Conservation (phyloP, 1,140 invertebrate genomes). For the Pogonomyrmex barbatus region DNA sequence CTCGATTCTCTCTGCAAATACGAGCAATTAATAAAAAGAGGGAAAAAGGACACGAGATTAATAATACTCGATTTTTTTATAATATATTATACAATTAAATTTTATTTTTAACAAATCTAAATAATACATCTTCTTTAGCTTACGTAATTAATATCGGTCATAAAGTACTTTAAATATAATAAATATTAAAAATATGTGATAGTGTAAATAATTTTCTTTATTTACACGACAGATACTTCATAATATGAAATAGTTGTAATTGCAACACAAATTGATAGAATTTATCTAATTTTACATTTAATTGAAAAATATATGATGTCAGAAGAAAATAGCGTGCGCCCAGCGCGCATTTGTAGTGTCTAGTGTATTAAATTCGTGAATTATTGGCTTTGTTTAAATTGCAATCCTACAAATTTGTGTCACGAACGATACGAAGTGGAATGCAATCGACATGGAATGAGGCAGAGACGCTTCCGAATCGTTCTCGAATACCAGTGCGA, state of each 20-base stretch:
- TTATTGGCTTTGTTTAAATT: background rate
- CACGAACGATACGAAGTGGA: background rate
- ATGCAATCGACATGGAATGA: background rate
- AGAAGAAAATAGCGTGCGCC: too few species aligned
- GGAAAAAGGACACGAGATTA: background rate
- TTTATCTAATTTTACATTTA: too few species aligned
- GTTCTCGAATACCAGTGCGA: background rate
- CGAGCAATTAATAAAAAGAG: too few species aligned
- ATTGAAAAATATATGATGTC: too few species aligned
- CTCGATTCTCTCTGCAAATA: background rate
- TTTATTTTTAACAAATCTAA: background rate
- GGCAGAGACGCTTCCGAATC: background rate
- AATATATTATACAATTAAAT: background rate
- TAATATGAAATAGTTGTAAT: too few species aligned
- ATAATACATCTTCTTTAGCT: background rate
- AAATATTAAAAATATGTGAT: too few species aligned
- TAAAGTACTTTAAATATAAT: too few species aligned
- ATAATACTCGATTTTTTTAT: background rate
- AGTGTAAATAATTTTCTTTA: too few species aligned
- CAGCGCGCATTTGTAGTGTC: background rate
- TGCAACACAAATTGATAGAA: too few species aligned
- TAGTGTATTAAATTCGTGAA: background rate
- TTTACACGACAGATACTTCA: too few species aligned
- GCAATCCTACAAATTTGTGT: background rate
- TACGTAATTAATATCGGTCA: too few species aligned